Evolutionary conservation across 2,888 invertebrate genomes (phyloP), one percentile per base, ranked within the genome.

Genomic region (Lithophane leautieri): DNA sequence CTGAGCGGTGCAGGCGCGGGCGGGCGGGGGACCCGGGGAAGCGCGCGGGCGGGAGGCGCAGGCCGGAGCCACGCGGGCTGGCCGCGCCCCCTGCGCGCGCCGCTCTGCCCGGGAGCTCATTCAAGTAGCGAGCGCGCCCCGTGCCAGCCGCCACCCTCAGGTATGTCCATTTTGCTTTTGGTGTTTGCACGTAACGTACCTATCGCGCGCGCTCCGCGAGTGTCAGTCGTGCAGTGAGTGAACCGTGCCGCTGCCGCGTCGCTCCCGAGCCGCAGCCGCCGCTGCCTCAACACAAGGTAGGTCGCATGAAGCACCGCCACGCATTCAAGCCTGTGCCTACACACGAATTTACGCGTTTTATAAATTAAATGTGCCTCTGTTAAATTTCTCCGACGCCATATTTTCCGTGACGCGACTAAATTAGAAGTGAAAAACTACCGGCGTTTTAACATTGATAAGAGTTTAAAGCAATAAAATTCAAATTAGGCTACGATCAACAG

Each of bases 31-130:
- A 83, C 85, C 90, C 91, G 91, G 91, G 85, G 88, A 82, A 42
- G 90, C 85, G 47, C 14, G 76, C 42, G 68, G 52, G 44, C 50
- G 92, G 92, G 93, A 85, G 86, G 85, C 66, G 88, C 90, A 90
- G 88, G 90, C 94, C 91, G 96, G 96, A 97, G 96, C 95, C 96
- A 95, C 96, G 96, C 96, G 94, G 96, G 94, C 96, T 96, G 92
- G 96, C 95, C 97, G 97, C 97, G 97, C 97, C 96, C 96, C 97
- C 95, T 95, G 96, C 96, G 96, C 97, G 97, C 97, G 97, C 97
- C 97, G 97, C 94, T 87, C 93, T 95, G 97, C 96, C 93, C 90
- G 90, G 93, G 90, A 90, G 89, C 96, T 96, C 96, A 96, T 95
- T 96, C 96, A 96, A 95, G 96, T 96, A 94, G 94, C 95, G 93